These are phyloP conservation scores for Gobio occitaniae DNA, from an alignment of 2,797 vertebrate species.

Conservation along the genomic window DNA sequence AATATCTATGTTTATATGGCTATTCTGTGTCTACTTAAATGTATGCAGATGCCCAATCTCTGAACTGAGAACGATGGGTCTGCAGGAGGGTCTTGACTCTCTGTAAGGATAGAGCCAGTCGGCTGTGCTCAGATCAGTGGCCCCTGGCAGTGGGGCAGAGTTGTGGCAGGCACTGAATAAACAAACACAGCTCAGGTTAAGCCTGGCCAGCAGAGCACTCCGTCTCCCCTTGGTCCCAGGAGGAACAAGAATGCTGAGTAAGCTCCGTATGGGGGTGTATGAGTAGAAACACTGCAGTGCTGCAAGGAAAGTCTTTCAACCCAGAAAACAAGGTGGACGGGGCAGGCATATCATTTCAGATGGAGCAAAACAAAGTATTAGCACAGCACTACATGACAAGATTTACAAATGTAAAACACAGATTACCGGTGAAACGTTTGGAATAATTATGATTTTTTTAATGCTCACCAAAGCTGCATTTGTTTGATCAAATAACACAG, in stretches of 20 bases:
- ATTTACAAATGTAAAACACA: background rate
- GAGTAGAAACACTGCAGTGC: constrained; percentile 75
- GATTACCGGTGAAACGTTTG: background rate
- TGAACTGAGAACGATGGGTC: constrained; percentile 24
- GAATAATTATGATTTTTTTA: background rate
- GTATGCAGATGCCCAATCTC: constrained; percentile 23
- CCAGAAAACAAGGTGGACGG: constrained; percentile 66
- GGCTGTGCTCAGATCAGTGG: constrained; percentile 32
- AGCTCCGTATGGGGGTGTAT: constrained; percentile 49
- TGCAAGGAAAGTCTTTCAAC: constrained; percentile 68
- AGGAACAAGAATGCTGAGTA: constrained; percentile 59
- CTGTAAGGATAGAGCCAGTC: constrained; percentile 18
- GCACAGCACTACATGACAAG: background rate
- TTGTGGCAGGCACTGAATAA: constrained; percentile 41
- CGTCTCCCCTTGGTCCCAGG: constrained; percentile 52
- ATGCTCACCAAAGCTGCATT: background rate
- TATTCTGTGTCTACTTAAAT: background rate
- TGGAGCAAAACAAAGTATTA: constrained; percentile 11
- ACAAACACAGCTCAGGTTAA: constrained; percentile 36
- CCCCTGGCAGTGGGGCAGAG: constrained; percentile 23
- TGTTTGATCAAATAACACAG: background rate
- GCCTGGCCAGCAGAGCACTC: constrained; percentile 40
- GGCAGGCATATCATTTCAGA: constrained; percentile 39
- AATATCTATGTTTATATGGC: background rate
- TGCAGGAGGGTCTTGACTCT: background rate